Evolutionary conservation across 2,113 vertebrate genomes (phyloP).

Genomic region (Sinocyclocheilus rhinocerous): DNA sequence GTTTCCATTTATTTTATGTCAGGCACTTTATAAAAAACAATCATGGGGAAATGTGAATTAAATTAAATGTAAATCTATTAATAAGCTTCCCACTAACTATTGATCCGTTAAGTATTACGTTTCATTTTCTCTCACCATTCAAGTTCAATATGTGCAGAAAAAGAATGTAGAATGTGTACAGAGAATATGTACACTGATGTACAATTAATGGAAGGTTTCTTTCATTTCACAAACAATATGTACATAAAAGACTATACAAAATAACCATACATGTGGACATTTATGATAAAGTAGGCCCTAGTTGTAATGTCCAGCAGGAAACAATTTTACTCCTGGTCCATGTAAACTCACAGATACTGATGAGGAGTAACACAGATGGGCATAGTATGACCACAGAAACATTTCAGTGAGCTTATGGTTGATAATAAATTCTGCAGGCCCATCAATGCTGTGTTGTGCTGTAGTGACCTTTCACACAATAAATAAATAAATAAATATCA

Average conservation of each 20-base stretch:
- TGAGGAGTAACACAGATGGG: not conserved
- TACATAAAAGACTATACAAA: not conserved
- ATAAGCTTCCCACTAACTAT: not conserved
- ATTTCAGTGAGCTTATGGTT: not conserved
- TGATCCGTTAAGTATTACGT: not conserved
- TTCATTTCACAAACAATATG: not conserved
- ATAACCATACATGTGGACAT: not conserved
- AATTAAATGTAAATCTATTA: not conserved
- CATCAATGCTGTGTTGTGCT: not conserved
- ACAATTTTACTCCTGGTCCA: not conserved
- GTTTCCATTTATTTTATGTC: too few relatives aligned
- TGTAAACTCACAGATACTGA: not conserved
- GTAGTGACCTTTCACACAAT: not conserved
- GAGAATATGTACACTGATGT: not conserved
- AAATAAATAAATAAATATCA: too few relatives aligned
- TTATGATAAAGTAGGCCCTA: not conserved
- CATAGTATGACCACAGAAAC: not conserved
- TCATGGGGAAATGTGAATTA: not conserved
- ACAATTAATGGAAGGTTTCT: not conserved
- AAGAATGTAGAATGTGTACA: not conserved
- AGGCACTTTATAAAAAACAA: conserved; percentile 20
- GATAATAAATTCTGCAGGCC: not conserved
- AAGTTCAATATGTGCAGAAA: not conserved
- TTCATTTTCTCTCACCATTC: not conserved
- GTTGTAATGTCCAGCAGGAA: not conserved